Evolutionary conservation across 1,140 invertebrate genomes (phyloP).

Genomic region (Solen grandis): DNA sequence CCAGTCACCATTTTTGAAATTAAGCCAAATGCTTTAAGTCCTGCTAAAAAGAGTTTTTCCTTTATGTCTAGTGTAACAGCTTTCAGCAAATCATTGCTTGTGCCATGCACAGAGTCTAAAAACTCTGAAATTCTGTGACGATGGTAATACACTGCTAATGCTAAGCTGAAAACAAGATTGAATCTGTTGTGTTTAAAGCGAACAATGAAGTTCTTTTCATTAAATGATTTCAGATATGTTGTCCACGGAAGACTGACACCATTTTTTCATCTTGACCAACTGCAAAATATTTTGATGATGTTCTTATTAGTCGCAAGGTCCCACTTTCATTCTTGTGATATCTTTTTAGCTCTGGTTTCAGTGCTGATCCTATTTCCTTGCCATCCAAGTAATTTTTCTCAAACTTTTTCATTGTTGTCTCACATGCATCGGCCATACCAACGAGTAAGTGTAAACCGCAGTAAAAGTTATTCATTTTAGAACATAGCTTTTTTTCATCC

Average conservation of each 20-base stretch:
- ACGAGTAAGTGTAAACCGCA: constrained; percentile 37
- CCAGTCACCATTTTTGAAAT: constrained; percentile 49
- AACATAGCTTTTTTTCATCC: constrained; percentile 14
- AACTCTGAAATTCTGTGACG: constrained; percentile 24
- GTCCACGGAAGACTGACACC: constrained; percentile 23
- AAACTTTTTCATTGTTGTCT: constrained; percentile 1
- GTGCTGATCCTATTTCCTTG: constrained; percentile 18
- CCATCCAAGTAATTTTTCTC: constrained; percentile 15
- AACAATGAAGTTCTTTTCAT: constrained; percentile 24
- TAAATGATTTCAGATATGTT: constrained; percentile 7
- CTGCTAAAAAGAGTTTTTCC: constrained; percentile 26
- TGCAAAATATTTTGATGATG: constrained; percentile 33
- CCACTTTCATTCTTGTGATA: constrained; percentile 45
- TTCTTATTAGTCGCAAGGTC: constrained; percentile 35
- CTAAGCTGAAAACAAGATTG: constrained; percentile 51
- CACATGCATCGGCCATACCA: background rate
- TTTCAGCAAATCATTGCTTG: constrained; percentile 39
- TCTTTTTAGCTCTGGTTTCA: constrained; percentile 5
- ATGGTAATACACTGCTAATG: constrained; percentile 22
- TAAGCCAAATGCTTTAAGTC: constrained; percentile 48
- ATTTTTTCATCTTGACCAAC: constrained; percentile 53
- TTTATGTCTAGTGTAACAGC: constrained; percentile 46
- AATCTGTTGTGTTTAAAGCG: constrained; percentile 53
- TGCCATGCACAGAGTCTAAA: constrained; percentile 15
- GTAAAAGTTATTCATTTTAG: constrained; percentile 40